Evolutionary conservation across 2,797 vertebrate species (phyloP).

Genomic region (Channa striata): DNA sequence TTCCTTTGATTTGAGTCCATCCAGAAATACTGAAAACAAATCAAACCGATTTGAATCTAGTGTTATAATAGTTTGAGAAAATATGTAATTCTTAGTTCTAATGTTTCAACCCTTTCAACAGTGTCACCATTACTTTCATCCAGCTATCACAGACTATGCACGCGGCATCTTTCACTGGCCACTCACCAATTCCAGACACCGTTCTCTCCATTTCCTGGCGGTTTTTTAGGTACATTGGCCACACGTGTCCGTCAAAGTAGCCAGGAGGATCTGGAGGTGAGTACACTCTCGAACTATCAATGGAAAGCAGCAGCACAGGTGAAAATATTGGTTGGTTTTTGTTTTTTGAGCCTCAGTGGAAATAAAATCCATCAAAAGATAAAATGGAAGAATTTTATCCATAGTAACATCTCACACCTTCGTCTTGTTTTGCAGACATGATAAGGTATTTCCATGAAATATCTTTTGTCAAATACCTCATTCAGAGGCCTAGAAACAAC

Average conservation of each 20-base stretch:
- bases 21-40: constrained; percentile 85
- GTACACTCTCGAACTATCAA: constrained; percentile 88
- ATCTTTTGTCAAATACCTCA: constrained; percentile 89
- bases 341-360: background rate
- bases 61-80: too few relatives aligned
- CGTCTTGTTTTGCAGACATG: constrained; percentile 92
- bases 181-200: constrained; percentile 83
- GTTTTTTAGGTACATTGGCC: constrained; percentile 95
- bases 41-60: background rate
- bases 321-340: background rate
- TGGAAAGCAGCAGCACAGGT: constrained; percentile 24
- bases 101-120: background rate
- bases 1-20: constrained; percentile 89
- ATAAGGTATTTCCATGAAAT: constrained; percentile 92
- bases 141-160: background rate
- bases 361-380: background rate
- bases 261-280: constrained; percentile 90
- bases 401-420: constrained; percentile 63
- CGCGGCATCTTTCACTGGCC: background rate
- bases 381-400: background rate
- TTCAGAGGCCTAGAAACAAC: constrained; percentile 86
- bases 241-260: constrained; percentile 93
- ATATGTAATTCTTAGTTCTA: background rate
- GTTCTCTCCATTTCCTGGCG: constrained; percentile 84
- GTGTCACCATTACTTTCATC: background rate